These are phyloP conservation scores for Cherax destructor DNA, from an alignment of 1,140 invertebrate genomes.

Conservation along the genomic window DNA sequence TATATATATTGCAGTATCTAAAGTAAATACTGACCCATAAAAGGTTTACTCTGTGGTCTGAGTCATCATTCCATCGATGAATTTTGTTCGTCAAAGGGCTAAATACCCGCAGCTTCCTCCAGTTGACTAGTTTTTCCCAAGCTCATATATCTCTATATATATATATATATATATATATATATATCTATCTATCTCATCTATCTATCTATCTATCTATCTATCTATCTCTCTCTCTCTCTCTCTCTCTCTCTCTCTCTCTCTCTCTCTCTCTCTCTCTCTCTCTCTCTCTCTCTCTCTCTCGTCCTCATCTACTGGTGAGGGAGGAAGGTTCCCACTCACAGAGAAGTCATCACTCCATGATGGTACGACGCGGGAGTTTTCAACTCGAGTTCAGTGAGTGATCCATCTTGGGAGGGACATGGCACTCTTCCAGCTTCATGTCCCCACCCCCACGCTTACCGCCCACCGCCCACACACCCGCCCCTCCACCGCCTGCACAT, in stretches of 20 bases:
- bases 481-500: no score
- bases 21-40: no score
- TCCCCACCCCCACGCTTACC: not conserved
- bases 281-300: not conserved
- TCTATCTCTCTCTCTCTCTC: no score
- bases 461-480: not conserved
- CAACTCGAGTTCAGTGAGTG: conserved; percentile 65
- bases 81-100: no score
- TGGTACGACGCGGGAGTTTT: conserved; percentile 64
- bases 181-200: not conserved
- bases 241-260: no score
- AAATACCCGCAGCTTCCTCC: not conserved
- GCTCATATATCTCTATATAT: no score
- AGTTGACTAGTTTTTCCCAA: no score
- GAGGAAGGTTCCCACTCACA: conserved; percentile 10
- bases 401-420: conserved; percentile 65
- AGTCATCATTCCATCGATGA: no score
- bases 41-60: no score
- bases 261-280: no score
- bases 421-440: conserved; percentile 63
- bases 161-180: no score
- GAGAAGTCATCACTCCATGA: conserved; percentile 67
- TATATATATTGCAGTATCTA: no score
- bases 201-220: conserved; percentile 10
- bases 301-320: not conserved